A percentile compares a stretch with the other conserved stretches of the same genome.
phyloP scores from a whole-genome alignment of 2,888 invertebrate species.

The Athrips mouffetella region DNA sequence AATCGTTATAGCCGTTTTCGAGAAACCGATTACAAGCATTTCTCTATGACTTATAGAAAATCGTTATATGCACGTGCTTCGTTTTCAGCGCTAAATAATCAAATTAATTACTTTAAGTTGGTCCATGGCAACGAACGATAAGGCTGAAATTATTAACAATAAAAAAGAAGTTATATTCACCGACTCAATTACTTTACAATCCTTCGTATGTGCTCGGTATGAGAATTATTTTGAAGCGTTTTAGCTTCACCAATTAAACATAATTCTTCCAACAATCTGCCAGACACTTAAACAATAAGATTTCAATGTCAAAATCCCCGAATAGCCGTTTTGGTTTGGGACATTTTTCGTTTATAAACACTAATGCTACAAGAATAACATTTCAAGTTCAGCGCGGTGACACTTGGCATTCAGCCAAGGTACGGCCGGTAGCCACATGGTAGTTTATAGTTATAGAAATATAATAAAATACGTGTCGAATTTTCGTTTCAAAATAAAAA shows the following conservation, averaged over 20 bases:
- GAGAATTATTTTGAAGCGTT: not conserved
- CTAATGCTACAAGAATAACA: constrained; percentile 25
- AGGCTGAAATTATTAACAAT: too few species aligned
- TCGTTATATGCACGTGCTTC: too few species aligned
- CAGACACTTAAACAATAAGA: not conserved
- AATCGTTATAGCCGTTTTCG: too few species aligned
- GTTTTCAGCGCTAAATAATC: too few species aligned
- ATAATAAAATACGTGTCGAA: not conserved
- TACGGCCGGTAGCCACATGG: not conserved
- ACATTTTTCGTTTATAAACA: constrained; percentile 8
- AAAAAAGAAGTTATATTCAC: too few species aligned
- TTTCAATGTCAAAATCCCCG: not conserved
- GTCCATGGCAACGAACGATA: too few species aligned
- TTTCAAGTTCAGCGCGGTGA: constrained; percentile 26
- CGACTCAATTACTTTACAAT: too few species aligned
- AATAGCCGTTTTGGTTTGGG: not conserved
- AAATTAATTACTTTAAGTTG: too few species aligned
- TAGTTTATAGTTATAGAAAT: not conserved
- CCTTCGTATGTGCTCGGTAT: too few species aligned
- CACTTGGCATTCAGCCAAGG: constrained; percentile 23
- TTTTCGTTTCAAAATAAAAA: not conserved
- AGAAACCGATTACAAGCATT: too few species aligned
- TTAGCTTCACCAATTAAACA: not conserved
- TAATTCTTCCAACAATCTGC: not conserved
- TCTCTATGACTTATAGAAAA: too few species aligned